Evolutionary conservation across 2,888 invertebrate species (phyloP).

Genomic region (Melipona beecheii): DNA sequence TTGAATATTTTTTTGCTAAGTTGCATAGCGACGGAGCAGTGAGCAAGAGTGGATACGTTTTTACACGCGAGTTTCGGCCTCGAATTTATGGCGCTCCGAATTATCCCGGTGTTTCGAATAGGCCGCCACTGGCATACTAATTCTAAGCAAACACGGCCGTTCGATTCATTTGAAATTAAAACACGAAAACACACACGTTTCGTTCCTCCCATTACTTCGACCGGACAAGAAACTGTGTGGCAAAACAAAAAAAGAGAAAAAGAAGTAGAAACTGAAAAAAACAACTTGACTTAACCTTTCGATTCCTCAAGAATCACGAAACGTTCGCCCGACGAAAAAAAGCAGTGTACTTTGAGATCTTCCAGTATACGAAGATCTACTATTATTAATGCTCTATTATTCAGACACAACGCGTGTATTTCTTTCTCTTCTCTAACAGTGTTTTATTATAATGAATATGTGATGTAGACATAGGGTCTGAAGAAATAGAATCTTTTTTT

Average conservation of each 20-base stretch:
- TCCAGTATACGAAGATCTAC: not conserved
- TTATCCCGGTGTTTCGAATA: slow-evolving; percentile 56
- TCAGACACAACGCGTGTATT: not conserved
- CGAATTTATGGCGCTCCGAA: slow-evolving; percentile 58
- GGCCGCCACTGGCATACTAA: slow-evolving; percentile 40
- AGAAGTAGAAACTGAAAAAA: no score
- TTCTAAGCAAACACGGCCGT: slow-evolving; percentile 33
- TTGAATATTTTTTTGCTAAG: slow-evolving; percentile 65
- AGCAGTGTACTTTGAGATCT: not conserved
- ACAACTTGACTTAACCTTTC: not conserved
- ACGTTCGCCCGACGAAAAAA: not conserved
- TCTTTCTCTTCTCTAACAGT: not conserved
- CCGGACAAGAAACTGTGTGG: not conserved
- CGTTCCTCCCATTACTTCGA: not conserved
- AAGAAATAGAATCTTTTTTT: no score
- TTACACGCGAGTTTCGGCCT: slow-evolving; percentile 44
- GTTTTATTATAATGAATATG: not conserved
- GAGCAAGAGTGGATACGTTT: slow-evolving; percentile 52
- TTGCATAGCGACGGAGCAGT: slow-evolving; percentile 66
- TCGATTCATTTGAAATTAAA: slow-evolving; percentile 8
- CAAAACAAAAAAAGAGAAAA: no score
- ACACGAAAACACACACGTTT: slow-evolving; percentile 6
- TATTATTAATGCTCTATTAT: not conserved
- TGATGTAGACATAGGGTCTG: no score
- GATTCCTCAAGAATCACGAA: not conserved